Base-by-base conservation (phyloP, 2,797 vertebrate species). In the Selene dorsalis region DNA sequence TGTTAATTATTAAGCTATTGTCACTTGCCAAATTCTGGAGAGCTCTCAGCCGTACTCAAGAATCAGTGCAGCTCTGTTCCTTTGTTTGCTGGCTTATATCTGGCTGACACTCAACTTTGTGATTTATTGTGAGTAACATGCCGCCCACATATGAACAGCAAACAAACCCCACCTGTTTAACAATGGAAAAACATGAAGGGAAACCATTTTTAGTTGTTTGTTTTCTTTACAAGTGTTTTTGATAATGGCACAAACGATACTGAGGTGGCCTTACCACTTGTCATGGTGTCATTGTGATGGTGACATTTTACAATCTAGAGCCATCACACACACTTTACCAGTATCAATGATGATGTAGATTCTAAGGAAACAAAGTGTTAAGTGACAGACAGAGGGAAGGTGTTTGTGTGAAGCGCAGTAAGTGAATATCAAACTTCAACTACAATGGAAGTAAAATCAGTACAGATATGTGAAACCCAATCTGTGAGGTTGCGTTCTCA, bases 1-100 rank as follows among this genome's bases (percentile, higher is more conserved):
- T 26, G n/a, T 48, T 17, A 64, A 82, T 55, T 32, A 73, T 66
- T 65, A 61, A 77, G 65, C 12, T n/a, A 22, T 28, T 17, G 35
- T 47, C 43, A 47, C 18, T 59, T 39, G 22, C 45, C 26, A 58
- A 56, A 67, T 39, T 47, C 45, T 70, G 6, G 65, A 65, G 30
- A 66, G 2, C 48, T n/a, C 28, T 65, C 13, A 39, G 35, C 10
- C 10, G 26, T 20, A 48, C n/a, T 22, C 16, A 41, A 41, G 48
- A 30, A 17, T 14, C 24, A 16, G 30, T 11, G 12, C 4, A 26
- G 61, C 12, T 32, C 9, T 14, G 2, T 9, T 0, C 20, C 28
- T 41, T 48, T 38, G 56, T 50, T 67, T 20, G 8, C 13, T 35
- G 39, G 3, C 6, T 28, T 20, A 35, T 45, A 2, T 59, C 28